Evolutionary conservation across 1,140 invertebrate species (phyloP).

Genomic region (Oncopodura yosiiana): DNA sequence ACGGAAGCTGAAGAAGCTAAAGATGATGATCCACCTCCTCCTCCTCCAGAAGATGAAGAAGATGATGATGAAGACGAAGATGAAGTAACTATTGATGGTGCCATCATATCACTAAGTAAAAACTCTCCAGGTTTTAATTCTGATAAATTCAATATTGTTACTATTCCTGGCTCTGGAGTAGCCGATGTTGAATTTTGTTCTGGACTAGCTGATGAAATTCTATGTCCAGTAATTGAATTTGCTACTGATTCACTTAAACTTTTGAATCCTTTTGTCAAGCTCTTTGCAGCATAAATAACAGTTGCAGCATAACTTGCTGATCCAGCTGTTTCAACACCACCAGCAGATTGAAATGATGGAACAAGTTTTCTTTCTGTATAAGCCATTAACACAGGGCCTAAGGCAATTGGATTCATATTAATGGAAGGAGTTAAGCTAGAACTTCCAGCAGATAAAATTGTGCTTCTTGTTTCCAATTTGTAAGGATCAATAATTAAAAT

Average conservation of each 20-base stretch:
- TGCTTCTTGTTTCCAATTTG: slow-evolving; percentile 72
- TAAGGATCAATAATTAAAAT: slow-evolving; percentile 83
- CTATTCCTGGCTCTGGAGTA: slow-evolving; percentile 45
- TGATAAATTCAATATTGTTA: slow-evolving; percentile 49
- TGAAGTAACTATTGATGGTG: slow-evolving; percentile 8
- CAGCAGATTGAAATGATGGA: slow-evolving; percentile 70
- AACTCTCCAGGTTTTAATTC: slow-evolving; percentile 36
- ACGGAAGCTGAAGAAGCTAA: slow-evolving; percentile 53
- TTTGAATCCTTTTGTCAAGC: slow-evolving; percentile 66
- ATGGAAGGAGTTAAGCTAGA: slow-evolving; percentile 58
- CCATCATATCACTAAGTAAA: slow-evolving; percentile 25
- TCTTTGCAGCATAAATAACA: slow-evolving; percentile 89
- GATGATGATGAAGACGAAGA: too few species aligned
- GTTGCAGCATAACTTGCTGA: slow-evolving; percentile 82
- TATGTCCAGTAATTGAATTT: slow-evolving; percentile 67
- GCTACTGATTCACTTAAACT: slow-evolving; percentile 90
- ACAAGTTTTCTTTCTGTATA: slow-evolving; percentile 76
- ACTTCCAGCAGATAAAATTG: slow-evolving; percentile 79
- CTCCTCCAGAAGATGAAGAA: too few species aligned
- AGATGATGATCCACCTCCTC: slow-evolving; percentile 52
- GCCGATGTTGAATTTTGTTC: slow-evolving; percentile 36
- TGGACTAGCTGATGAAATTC: slow-evolving; percentile 35
- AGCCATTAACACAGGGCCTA: slow-evolving; percentile 60
- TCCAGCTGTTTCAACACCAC: slow-evolving; percentile 58
- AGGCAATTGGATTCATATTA: slow-evolving; percentile 83